These are phyloP conservation scores for Sorex araneus DNA, from an alignment of 2,113 vertebrate genomes.

Conservation along the genomic window DNA sequence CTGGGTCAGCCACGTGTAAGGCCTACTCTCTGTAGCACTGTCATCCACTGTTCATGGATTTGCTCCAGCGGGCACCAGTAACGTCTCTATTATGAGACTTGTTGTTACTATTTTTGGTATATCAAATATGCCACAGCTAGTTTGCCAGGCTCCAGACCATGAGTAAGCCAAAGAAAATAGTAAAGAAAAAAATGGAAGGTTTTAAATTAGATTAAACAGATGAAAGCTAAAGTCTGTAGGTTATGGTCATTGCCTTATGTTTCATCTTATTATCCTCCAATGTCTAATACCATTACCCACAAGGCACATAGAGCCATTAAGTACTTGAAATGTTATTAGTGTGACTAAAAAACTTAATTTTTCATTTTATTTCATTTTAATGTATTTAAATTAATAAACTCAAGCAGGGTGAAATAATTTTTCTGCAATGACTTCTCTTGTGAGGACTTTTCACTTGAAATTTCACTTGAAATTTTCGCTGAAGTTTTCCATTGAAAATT, in stretches of 20 bases:
- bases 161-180: not conserved
- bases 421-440: not conserved
- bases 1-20: too few relatives aligned
- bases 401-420: not conserved
- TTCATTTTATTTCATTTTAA: constrained; percentile 37
- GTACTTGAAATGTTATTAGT: not conserved
- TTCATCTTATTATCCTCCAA: not conserved
- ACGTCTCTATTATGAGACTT: too few relatives aligned
- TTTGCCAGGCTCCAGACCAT: not conserved
- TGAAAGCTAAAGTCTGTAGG: not conserved
- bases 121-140: too few relatives aligned
- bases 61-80: too few relatives aligned
- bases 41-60: too few relatives aligned
- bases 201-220: not conserved
- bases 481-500: not conserved
- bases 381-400: constrained; percentile 37
- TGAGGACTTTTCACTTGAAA: not conserved
- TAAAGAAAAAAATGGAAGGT: not conserved
- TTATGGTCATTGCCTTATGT: not conserved
- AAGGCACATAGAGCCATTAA: not conserved
- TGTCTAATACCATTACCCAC: not conserved
- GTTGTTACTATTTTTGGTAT: too few relatives aligned
- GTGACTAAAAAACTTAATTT: not conserved
- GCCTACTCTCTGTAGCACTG: too few relatives aligned
- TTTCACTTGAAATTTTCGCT: too few relatives aligned